Percentiles rank a stretch among this genome's conserved stretches.
phyloP scores from a whole-genome alignment of 2,113 vertebrate genomes.

The Paradoxurus hermaphroditus region DNA sequence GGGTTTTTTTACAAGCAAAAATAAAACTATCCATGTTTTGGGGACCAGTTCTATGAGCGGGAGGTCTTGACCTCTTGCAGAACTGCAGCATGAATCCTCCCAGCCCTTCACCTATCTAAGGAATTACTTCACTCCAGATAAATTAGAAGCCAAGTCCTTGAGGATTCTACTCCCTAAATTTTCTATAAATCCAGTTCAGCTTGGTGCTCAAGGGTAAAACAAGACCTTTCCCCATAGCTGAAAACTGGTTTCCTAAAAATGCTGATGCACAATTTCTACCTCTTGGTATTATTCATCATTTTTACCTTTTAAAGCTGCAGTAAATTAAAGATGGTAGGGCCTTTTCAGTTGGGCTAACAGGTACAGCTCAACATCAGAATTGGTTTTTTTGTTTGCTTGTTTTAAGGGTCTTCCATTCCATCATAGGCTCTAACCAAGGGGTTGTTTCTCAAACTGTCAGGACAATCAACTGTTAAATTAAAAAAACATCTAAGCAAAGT shows the following conservation, averaged over 20 bases:
- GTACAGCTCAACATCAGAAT: not conserved
- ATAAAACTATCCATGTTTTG: slow-evolving; percentile 5
- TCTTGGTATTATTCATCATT: not conserved
- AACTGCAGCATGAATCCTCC: slow-evolving; percentile 1
- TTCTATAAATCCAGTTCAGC: not conserved
- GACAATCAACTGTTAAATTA: not conserved
- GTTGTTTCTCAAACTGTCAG: not conserved
- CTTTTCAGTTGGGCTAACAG: not conserved
- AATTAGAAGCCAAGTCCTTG: slow-evolving; percentile 19
- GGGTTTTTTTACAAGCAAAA: not conserved
- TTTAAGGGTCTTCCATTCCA: not conserved
- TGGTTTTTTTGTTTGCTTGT: not conserved
- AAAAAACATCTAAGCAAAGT: not conserved
- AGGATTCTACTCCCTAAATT: slow-evolving; percentile 16
- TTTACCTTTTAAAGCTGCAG: not conserved
- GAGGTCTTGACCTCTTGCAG: not conserved
- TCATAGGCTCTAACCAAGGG: not conserved
- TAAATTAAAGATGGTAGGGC: not conserved
- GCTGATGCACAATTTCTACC: not conserved
- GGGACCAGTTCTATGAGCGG: not conserved
- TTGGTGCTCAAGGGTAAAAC: not conserved
- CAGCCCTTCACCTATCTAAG: slow-evolving; percentile 2
- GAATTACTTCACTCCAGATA: slow-evolving; percentile 4
- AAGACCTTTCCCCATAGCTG: not conserved
- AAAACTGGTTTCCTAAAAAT: slow-evolving; percentile 19